Evolutionary conservation across 2,113 vertebrate species (phyloP).

Genomic region (Xenus cinereus): DNA sequence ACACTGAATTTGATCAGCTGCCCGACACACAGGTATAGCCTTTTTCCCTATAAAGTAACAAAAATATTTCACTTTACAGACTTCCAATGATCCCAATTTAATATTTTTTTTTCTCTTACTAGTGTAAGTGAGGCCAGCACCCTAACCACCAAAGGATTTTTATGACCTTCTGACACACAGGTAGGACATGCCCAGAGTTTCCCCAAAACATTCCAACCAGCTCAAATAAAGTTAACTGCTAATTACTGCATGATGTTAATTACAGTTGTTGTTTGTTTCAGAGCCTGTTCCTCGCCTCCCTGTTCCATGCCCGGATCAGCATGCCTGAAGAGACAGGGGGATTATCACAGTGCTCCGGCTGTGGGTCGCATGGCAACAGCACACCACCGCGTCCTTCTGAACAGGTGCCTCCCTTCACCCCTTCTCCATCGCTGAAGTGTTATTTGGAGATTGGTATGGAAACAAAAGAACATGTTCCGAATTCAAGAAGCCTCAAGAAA

Average conservation of each 20-base stretch:
- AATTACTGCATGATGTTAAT: not conserved
- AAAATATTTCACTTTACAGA: not conserved
- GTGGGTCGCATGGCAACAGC: not conserved
- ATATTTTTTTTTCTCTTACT: not conserved
- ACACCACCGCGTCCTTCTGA: not conserved
- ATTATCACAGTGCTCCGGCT: not conserved
- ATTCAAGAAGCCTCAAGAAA: not conserved
- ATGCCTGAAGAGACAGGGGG: not conserved
- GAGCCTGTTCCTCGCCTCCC: not conserved
- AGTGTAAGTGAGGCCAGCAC: not conserved
- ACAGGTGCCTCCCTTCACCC: not conserved
- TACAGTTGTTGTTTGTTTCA: not conserved
- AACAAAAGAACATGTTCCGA: not conserved
- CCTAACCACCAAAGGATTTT: not conserved
- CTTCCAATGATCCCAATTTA: not conserved
- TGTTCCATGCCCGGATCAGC: not conserved
- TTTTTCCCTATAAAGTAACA: not conserved
- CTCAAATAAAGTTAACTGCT: not conserved
- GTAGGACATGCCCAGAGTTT: not conserved
- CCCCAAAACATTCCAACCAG: not conserved
- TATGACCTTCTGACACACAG: not conserved
- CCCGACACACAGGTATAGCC: not conserved
- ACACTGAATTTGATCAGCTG: not conserved
- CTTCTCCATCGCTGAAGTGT: not conserved
- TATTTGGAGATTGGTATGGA: not conserved